phyloP scores from a whole-genome alignment of 92 coral and sea anemone species.

The Bergia puertoricense region DNA sequence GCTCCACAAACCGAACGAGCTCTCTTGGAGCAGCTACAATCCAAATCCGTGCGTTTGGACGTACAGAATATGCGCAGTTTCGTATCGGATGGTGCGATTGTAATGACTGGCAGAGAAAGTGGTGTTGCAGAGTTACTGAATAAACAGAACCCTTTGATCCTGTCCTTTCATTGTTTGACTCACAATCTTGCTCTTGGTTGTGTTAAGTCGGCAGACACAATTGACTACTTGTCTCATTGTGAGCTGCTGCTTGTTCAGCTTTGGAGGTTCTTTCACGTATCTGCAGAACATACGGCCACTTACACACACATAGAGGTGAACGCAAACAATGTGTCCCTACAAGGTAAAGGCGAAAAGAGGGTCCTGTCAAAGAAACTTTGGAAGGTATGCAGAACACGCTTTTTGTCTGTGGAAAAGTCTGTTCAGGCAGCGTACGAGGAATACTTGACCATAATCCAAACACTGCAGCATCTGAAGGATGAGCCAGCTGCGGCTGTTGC shows the following conservation, averaged over 20 bases:
- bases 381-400: not conserved
- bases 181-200: not conserved
- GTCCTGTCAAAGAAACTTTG: not conserved
- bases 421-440: not conserved
- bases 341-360: not conserved
- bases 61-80: not conserved
- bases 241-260: not conserved
- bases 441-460: constrained; percentile 5
- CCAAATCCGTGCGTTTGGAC: not conserved
- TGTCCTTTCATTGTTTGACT: not conserved
- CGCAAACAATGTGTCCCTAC: not conserved
- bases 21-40: not conserved
- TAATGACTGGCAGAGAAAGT: not conserved
- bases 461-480: not conserved
- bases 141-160: not conserved
- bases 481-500: constrained; percentile 28
- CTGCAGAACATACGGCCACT: not conserved
- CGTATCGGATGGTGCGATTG: not conserved
- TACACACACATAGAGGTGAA: not conserved
- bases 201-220: not conserved
- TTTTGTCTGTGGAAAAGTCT: not conserved
- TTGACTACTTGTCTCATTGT: not conserved
- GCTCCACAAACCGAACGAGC: not conserved
- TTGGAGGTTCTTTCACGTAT: not conserved
- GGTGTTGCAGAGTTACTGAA: not conserved